phyloP scores from a whole-genome alignment of 2,797 vertebrate genomes.

The Mionectes olivaceus region DNA sequence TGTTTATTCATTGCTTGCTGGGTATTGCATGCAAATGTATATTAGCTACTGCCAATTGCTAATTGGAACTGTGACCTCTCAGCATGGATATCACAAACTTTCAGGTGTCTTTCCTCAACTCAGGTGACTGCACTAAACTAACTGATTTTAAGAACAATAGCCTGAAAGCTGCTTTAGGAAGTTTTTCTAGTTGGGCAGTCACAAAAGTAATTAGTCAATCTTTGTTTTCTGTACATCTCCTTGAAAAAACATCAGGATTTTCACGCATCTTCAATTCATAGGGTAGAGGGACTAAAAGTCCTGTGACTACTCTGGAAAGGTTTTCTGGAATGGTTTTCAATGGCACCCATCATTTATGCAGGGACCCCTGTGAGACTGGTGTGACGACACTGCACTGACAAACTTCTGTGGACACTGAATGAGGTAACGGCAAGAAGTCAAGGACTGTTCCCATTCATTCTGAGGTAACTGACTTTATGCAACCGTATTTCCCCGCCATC shows the following conservation, averaged over 20 bases:
- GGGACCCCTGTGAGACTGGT: not conserved
- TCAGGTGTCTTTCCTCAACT: not conserved
- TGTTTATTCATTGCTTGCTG: not conserved
- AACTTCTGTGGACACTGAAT: not conserved
- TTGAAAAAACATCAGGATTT: not conserved
- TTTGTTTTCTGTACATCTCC: not conserved
- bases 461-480: not conserved
- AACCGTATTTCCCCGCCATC: not conserved
- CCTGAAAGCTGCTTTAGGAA: not conserved
- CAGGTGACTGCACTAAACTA: not conserved
- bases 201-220: not conserved
- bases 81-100: not conserved
- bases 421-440: not conserved
- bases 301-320: not conserved
- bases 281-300: not conserved
- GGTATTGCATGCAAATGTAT: not conserved
- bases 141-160: not conserved
- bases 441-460: not conserved
- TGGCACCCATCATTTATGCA: not conserved
- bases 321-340: not conserved
- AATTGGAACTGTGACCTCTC: not conserved
- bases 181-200: not conserved
- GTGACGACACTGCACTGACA: not conserved
- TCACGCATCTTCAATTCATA: not conserved
- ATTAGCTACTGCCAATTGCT: not conserved